phyloP scores from a whole-genome alignment of 2,113 vertebrate species.

The Eira barbara region DNA sequence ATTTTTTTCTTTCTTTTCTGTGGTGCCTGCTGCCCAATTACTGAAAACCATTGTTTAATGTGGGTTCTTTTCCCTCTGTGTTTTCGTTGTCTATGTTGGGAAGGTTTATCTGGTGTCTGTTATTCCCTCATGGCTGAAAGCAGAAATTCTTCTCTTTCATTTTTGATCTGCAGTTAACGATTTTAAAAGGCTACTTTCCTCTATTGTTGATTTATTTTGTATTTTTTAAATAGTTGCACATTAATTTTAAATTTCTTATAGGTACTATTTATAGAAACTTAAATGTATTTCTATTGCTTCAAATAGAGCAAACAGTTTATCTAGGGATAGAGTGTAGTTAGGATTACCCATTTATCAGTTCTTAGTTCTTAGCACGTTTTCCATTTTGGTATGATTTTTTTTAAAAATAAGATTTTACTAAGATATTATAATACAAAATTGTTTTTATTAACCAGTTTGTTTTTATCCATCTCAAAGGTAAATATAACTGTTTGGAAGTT shows the following conservation, averaged over 20 bases:
- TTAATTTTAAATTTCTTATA: not conserved
- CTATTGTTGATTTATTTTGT: not conserved
- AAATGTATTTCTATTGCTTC: not conserved
- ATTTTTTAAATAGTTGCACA: not conserved
- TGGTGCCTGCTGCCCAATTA: not conserved
- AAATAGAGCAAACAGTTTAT: not conserved
- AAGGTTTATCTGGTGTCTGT: not conserved
- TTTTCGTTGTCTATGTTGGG: not conserved
- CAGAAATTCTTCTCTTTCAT: not conserved
- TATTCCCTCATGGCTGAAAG: not conserved
- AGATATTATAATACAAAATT: not conserved
- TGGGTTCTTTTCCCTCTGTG: not conserved
- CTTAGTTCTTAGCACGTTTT: not conserved
- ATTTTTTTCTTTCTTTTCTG: not conserved
- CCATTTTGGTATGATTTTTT: not conserved
- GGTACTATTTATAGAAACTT: not conserved
- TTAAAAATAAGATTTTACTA: not conserved
- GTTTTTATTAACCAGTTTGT: not conserved
- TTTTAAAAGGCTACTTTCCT: not conserved
- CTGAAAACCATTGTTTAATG: not conserved
- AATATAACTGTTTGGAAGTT: not conserved
- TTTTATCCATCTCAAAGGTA: not conserved
- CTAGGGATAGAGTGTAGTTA: not conserved
- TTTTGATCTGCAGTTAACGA: not conserved
- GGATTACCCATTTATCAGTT: not conserved